These are phyloP conservation scores for Proisotoma minuta DNA, from an alignment of 2,888 invertebrate species.

Conservation along the genomic window DNA sequence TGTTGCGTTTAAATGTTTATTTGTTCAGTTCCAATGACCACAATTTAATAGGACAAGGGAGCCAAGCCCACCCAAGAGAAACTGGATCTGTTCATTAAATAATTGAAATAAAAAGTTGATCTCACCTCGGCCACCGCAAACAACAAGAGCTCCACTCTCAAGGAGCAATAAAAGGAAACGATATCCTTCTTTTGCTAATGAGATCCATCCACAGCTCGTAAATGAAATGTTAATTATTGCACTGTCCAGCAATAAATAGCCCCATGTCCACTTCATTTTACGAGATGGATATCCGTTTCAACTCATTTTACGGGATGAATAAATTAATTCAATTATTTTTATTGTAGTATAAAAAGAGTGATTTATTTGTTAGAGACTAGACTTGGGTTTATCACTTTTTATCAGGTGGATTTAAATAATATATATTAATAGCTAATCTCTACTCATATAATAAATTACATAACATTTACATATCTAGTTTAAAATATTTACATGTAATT, in stretches of 20 bases:
- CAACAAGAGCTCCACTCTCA: not conserved
- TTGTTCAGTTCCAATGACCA: slow-evolving; percentile 1
- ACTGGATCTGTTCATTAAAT: slow-evolving; percentile 14
- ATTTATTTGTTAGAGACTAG: slow-evolving; percentile 10
- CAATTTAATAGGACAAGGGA: slow-evolving; percentile 13
- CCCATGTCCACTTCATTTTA: no score
- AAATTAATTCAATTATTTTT: not conserved
- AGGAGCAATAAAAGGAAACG: not conserved
- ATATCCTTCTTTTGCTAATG: slow-evolving; percentile 2
- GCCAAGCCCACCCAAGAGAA: slow-evolving; percentile 12
- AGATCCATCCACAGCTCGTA: no score
- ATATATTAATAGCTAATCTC: not conserved
- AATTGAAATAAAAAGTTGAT: not conserved
- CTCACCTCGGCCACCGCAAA: not conserved
- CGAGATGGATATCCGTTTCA: no score
- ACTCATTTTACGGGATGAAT: no score
- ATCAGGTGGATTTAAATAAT: slow-evolving; percentile 13
- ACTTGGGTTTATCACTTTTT: slow-evolving; percentile 9
- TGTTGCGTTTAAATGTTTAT: no score
- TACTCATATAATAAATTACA: not conserved
- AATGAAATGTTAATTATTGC: no score
- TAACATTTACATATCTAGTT: not conserved
- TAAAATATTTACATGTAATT: not conserved
- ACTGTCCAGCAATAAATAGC: no score
- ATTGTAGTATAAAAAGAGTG: not conserved